Conservation (phyloP, 2,888 invertebrate genomes). For the Andrena bucephala region DNA sequence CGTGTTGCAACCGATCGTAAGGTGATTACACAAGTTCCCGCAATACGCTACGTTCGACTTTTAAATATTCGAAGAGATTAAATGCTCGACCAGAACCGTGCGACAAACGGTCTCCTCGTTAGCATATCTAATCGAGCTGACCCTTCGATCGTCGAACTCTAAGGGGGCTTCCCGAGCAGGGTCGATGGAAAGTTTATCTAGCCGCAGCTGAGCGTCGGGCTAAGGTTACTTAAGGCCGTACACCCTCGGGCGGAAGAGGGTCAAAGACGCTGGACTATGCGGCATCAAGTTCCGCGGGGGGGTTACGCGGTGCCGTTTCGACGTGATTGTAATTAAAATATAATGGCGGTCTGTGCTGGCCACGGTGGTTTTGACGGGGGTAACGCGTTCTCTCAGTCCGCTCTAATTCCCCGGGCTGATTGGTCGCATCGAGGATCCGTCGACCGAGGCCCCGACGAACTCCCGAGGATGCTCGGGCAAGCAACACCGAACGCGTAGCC, state of each 20-base stretch:
- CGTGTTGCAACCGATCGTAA: too few species aligned
- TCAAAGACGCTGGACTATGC: conserved; percentile 4
- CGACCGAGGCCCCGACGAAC: background rate
- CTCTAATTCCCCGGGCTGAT: conserved; percentile 69
- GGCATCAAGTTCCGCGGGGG: background rate
- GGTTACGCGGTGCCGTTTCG: background rate
- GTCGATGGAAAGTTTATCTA: too few species aligned
- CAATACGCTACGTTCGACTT: too few species aligned
- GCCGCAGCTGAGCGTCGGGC: background rate
- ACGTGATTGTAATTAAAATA: conserved; percentile 66
- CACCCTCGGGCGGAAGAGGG: conserved; percentile 20
- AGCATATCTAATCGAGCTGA: background rate
- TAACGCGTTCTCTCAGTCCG: conserved; percentile 73
- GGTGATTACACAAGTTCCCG: too few species aligned
- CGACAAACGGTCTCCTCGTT: background rate
- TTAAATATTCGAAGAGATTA: too few species aligned
- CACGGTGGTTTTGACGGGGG: conserved; percentile 45
- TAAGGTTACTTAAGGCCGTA: conserved; percentile 33
- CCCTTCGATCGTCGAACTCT: background rate
- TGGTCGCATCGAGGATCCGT: conserved; percentile 73
- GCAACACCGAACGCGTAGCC: background rate
- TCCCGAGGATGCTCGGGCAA: background rate
- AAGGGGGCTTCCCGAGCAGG: background rate
- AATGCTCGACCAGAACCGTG: too few species aligned
- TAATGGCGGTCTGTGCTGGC: conserved; percentile 52